phyloP scores from a whole-genome alignment of 23 tunicate species.

The Phallusia fumigata region DNA sequence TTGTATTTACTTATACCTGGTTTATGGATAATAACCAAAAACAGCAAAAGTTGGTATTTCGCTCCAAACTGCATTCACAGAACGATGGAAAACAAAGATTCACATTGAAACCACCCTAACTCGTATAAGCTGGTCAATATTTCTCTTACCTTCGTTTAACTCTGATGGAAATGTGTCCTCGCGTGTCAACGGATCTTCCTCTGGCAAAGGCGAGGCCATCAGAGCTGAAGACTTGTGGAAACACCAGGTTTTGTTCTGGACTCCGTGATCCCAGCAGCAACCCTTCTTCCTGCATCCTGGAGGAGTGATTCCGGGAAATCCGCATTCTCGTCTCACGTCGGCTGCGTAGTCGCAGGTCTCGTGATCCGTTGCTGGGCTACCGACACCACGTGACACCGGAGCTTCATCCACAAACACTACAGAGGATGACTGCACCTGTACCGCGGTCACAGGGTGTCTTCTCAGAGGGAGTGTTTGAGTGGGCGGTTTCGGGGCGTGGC shows the following conservation, averaged over 20 bases:
- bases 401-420: not conserved
- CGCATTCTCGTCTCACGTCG: conserved; percentile 25
- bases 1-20: too few relatives aligned
- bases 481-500: not conserved
- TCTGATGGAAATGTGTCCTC: not conserved
- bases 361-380: conserved; percentile 12
- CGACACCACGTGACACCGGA: not conserved
- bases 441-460: not conserved
- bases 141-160: not conserved
- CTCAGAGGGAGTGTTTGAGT: not conserved
- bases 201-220: not conserved
- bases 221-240: not conserved
- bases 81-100: not conserved
- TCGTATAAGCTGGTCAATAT: not conserved
- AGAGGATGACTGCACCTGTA: not conserved
- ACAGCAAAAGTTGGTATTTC: too few relatives aligned
- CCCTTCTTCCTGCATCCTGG: conserved; percentile 21
- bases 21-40: too few relatives aligned
- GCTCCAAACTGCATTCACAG: too few relatives aligned
- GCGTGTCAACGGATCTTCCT: not conserved
- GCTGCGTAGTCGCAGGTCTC: not conserved
- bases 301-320: conserved; percentile 47
- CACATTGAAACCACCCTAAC: not conserved
- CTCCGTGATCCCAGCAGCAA: conserved; percentile 60
- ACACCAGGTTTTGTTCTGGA: conserved; percentile 28